A percentile compares a stretch with the other conserved stretches of the same genome.
These are phyloP conservation scores for Spinus pinus DNA, from an alignment of 2,797 vertebrate genomes.

Conservation along the genomic window DNA sequence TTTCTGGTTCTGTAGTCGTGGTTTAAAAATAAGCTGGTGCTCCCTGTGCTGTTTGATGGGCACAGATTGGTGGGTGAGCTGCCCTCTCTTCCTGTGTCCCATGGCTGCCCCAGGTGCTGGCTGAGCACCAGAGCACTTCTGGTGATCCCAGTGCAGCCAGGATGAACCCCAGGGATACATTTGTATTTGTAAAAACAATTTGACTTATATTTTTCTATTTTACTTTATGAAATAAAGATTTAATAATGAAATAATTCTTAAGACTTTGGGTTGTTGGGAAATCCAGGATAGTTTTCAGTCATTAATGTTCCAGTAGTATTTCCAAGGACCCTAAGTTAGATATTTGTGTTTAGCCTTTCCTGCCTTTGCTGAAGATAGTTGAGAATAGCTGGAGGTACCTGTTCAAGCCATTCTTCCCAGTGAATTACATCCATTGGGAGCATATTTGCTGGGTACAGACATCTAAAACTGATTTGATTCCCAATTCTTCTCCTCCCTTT, in stretches of 20 bases:
- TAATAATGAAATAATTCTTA: neutral
- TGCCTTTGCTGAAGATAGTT: neutral
- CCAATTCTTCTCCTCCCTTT: neutral
- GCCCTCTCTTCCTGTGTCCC: neutral
- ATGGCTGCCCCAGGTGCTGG: neutral
- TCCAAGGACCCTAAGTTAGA: neutral
- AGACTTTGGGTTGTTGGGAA: neutral
- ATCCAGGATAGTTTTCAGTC: neutral
- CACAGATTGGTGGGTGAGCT: neutral
- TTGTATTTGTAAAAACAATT: neutral
- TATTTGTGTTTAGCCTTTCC: neutral
- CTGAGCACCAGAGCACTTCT: neutral
- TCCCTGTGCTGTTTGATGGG: neutral
- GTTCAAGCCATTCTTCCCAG: neutral
- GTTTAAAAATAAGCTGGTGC: neutral
- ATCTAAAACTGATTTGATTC: neutral
- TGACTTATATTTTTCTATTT: neutral
- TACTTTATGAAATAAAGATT: neutral
- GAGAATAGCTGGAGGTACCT: neutral
- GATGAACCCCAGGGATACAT: neutral
- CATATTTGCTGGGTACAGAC: neutral
- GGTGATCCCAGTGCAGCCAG: neutral
- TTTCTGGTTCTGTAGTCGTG: neutral
- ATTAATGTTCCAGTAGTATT: neutral
- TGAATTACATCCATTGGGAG: neutral